These are phyloP conservation scores for Leptinotarsa peninsularis DNA, from an alignment of 2,888 invertebrate species.

Conservation along the genomic window DNA sequence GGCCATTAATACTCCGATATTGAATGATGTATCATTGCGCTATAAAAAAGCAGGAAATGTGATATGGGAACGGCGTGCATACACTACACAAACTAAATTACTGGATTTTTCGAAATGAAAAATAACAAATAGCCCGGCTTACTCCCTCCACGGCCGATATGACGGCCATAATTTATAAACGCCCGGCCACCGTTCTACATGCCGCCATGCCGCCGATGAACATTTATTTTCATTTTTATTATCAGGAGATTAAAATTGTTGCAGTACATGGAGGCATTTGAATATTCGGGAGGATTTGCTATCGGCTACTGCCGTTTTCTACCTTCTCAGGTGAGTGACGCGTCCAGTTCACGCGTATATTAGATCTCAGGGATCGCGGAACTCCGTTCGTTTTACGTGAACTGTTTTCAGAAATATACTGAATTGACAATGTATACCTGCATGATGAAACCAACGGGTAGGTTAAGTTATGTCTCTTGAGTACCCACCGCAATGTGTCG, in stretches of 20 bases:
- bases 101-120: slow-evolving; percentile 69
- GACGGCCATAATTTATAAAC: slow-evolving; percentile 66
- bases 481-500: too few relatives aligned
- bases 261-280: slow-evolving; percentile 65
- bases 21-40: slow-evolving; percentile 69
- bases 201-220: slow-evolving; percentile 63
- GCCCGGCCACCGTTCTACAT: slow-evolving; percentile 57
- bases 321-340: slow-evolving; percentile 57
- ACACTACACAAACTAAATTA: slow-evolving; percentile 68
- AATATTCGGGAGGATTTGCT: slow-evolving; percentile 62
- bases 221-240: slow-evolving; percentile 68
- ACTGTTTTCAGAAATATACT: too few relatives aligned
- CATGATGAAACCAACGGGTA: too few relatives aligned
- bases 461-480: too few relatives aligned
- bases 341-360: slow-evolving; percentile 21
- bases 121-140: slow-evolving; percentile 68
- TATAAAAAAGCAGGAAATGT: slow-evolving; percentile 69
- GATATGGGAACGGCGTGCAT: slow-evolving; percentile 66
- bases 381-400: too few relatives aligned
- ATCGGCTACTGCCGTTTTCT: slow-evolving; percentile 44
- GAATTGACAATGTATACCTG: too few relatives aligned
- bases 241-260: slow-evolving; percentile 68
- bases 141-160: slow-evolving; percentile 64
- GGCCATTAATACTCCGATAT: slow-evolving; percentile 62
- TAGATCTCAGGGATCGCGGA: background rate